Conservation (phyloP, 2,797 vertebrate species). For the Petrocephalus sullivani region DNA sequence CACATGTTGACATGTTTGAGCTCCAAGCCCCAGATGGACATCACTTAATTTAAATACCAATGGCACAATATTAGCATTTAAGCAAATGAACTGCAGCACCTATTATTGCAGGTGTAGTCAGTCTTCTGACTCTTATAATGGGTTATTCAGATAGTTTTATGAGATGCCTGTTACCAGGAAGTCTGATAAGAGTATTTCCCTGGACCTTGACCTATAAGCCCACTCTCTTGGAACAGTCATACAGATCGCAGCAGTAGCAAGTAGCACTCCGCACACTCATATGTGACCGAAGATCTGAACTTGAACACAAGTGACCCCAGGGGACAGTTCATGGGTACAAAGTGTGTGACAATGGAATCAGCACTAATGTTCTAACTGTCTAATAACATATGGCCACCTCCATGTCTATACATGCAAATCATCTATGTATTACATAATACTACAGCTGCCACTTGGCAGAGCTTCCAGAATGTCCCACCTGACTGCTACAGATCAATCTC, state of each 20-base stretch:
- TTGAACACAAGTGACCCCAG: not conserved
- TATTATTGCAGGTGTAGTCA: not conserved
- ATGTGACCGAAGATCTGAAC: slow-evolving; percentile 12
- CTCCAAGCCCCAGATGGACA: not conserved
- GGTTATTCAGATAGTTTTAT: not conserved
- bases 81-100: not conserved
- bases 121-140: no score
- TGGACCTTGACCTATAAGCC: not conserved
- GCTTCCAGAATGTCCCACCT: not conserved
- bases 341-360: not conserved
- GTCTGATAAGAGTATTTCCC: not conserved
- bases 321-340: not conserved
- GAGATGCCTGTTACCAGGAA: not conserved
- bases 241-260: slow-evolving; percentile 69
- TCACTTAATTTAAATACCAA: not conserved
- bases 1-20: slow-evolving; percentile 52
- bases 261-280: slow-evolving; percentile 59
- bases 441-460: not conserved
- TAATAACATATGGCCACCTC: not conserved
- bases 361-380: not conserved
- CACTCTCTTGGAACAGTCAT: slow-evolving; percentile 65
- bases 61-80: not conserved
- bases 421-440: not conserved
- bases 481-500: not conserved
- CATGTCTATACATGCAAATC: not conserved